A percentile compares a stretch with the other conserved stretches of the same genome.
Conservation (phyloP, 2,113 vertebrate species). For the Aptenodytes forsteri region DNA sequence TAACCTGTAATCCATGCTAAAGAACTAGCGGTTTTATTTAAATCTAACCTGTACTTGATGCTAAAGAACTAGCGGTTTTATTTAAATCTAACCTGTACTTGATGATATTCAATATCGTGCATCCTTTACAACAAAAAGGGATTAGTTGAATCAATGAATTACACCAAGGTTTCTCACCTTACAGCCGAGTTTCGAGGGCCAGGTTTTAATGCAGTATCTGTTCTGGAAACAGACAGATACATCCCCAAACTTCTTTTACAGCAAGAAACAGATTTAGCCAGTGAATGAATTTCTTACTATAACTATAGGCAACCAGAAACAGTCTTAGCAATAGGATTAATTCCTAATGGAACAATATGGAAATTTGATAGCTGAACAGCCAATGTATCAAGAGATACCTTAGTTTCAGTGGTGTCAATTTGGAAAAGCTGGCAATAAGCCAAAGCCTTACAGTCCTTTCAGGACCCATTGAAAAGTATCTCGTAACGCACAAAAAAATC, state of each 20-base stretch:
- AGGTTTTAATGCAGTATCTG: neutral
- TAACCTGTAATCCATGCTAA: neutral
- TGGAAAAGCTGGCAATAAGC: neutral
- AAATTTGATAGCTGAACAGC: neutral
- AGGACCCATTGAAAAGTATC: neutral
- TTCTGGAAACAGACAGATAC: neutral
- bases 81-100: neutral
- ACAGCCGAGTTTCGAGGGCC: neutral
- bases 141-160: neutral
- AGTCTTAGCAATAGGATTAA: neutral
- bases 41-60: no score
- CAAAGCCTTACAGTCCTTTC: neutral
- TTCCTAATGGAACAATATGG: neutral
- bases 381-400: neutral
- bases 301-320: neutral
- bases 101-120: neutral
- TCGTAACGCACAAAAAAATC: neutral
- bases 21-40: neutral
- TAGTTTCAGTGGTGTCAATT: neutral
- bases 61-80: neutral
- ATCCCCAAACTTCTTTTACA: neutral
- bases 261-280: neutral
- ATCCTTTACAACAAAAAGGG: neutral
- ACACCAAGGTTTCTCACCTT: neutral
- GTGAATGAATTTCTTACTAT: neutral